Percentiles rank a stretch among this genome's conserved stretches.
Conservation (phyloP, 1,140 invertebrate species). For the Ylistrum balloti region DNA sequence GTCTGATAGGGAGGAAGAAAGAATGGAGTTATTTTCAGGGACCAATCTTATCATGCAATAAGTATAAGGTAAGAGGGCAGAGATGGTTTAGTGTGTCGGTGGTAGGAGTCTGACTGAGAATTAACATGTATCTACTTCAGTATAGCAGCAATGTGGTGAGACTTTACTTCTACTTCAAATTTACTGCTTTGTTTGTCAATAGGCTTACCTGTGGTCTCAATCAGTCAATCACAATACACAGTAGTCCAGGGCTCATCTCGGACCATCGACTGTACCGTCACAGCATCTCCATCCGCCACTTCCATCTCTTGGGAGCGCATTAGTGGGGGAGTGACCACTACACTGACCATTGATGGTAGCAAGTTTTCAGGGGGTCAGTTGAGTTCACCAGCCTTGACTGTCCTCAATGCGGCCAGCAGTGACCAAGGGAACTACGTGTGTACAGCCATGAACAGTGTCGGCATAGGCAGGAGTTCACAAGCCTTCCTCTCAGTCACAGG, state of each 20-base stretch:
- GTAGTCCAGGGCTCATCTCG: background rate
- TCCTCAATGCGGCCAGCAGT: constrained; percentile 48
- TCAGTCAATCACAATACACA: background rate
- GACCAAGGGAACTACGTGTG: constrained; percentile 49
- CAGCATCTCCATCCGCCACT: background rate
- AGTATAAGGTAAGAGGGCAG: no score
- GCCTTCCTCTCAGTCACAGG: constrained; percentile 45
- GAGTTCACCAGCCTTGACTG: constrained; percentile 40
- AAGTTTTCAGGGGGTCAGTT: background rate
- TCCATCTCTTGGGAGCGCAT: constrained; percentile 8
- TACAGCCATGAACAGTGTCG: constrained; percentile 45
- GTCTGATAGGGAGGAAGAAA: no score
- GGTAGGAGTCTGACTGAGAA: no score
- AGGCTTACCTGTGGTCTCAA: background rate
- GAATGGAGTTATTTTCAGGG: no score
- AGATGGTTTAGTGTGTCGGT: no score
- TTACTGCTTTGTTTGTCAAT: background rate
- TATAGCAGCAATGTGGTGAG: no score
- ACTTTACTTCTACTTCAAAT: no score
- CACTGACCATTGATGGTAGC: background rate
- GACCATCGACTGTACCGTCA: background rate
- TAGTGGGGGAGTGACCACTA: background rate
- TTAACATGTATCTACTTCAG: no score
- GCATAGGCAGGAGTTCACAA: constrained; percentile 44
- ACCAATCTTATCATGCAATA: no score